Evolutionary conservation across 2,797 vertebrate species (phyloP).

Genomic region (Leucoraja ocellata): DNA sequence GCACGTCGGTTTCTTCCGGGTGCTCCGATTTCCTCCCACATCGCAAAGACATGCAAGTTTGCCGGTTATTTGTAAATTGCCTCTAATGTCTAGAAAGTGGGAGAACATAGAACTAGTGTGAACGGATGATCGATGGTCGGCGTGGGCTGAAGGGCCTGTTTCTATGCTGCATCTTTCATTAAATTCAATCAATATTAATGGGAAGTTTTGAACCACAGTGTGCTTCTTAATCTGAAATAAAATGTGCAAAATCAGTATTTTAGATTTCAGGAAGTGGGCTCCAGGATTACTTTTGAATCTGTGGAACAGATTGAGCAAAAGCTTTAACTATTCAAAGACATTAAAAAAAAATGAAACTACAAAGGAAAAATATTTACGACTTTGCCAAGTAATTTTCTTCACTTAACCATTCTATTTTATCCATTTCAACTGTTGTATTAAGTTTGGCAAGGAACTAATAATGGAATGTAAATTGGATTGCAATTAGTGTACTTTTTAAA

Average conservation of each 20-base stretch:
- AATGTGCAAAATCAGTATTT: background rate
- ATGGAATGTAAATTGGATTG: conserved; percentile 3
- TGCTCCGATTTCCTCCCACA: too few relatives aligned
- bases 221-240: background rate
- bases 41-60: too few relatives aligned
- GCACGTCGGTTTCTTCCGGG: too few relatives aligned
- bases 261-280: background rate
- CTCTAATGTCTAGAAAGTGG: too few relatives aligned
- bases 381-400: conserved; percentile 23
- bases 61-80: too few relatives aligned
- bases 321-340: background rate
- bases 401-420: conserved; percentile 1
- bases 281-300: background rate
- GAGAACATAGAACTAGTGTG: too few relatives aligned
- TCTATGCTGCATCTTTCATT: too few relatives aligned
- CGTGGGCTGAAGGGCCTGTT: too few relatives aligned
- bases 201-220: background rate
- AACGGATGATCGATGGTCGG: too few relatives aligned
- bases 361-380: background rate
- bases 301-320: background rate
- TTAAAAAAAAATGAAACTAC: background rate
- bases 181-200: background rate
- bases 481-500: background rate
- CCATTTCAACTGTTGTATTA: background rate
- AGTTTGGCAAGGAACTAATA: conserved; percentile 23